Percentiles rank a stretch among this genome's conserved stretches.
These are phyloP conservation scores for Magallana angulata DNA, from an alignment of 1,140 invertebrate species.

Conservation along the genomic window DNA sequence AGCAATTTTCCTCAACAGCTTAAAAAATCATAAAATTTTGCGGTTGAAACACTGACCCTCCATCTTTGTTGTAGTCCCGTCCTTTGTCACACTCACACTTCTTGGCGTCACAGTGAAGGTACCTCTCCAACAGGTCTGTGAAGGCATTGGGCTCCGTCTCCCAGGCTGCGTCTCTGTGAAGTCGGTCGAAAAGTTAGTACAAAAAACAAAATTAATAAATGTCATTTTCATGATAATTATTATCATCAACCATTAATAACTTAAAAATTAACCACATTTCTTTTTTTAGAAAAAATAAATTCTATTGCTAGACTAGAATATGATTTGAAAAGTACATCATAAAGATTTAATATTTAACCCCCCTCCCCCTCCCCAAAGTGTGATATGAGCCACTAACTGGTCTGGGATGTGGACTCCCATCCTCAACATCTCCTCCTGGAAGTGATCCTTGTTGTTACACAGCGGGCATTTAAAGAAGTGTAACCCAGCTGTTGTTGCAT, in stretches of 20 bases:
- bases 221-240: neutral
- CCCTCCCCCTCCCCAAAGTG: no score
- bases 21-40: no score
- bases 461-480: slow-evolving; percentile 87
- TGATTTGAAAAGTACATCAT: no score
- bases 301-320: no score
- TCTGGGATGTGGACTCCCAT: slow-evolving; percentile 85
- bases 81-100: slow-evolving; percentile 82
- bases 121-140: slow-evolving; percentile 82
- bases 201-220: neutral
- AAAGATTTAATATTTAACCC: no score
- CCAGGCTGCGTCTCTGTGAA: slow-evolving; percentile 85
- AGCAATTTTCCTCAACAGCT: no score
- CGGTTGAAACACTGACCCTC: slow-evolving; percentile 76
- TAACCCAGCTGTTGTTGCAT: slow-evolving; percentile 83
- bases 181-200: neutral
- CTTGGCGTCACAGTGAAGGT: slow-evolving; percentile 83
- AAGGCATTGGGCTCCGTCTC: slow-evolving; percentile 85
- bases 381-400: slow-evolving; percentile 65
- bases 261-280: neutral
- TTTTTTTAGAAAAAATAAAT: neutral
- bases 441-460: slow-evolving; percentile 84
- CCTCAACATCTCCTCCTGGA: slow-evolving; percentile 83
- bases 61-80: slow-evolving; percentile 79
- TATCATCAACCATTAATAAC: no score